Evolutionary conservation across 1,140 invertebrate genomes (phyloP).

Genomic region (Spodoptera litura): DNA sequence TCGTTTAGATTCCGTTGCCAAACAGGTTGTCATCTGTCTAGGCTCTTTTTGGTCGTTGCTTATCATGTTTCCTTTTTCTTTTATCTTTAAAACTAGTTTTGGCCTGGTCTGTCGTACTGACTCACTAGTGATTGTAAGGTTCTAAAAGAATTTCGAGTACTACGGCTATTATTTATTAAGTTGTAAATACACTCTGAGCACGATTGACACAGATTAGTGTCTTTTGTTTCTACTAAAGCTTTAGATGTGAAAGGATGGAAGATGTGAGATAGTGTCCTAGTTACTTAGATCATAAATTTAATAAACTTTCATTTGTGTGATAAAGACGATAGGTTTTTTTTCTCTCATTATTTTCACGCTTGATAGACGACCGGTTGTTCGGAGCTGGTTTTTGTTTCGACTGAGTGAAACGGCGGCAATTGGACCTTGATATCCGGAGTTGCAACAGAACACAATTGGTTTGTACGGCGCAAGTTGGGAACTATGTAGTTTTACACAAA

Average conservation of each 20-base stretch:
- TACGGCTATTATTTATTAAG: constrained; percentile 10
- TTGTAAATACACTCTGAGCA: neutral
- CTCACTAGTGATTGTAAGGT: constrained; percentile 4
- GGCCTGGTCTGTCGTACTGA: constrained; percentile 27
- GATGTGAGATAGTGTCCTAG: constrained; percentile 22
- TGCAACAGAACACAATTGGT: constrained; percentile 61
- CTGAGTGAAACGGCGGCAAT: constrained; percentile 77
- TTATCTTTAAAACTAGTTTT: constrained; percentile 50
- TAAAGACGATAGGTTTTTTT: constrained; percentile 43
- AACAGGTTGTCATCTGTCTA: constrained; percentile 46
- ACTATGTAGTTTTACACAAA: neutral
- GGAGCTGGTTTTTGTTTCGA: constrained; percentile 72
- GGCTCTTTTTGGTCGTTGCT: constrained; percentile 39
- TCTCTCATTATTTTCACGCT: constrained; percentile 68
- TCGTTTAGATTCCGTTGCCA: constrained; percentile 47
- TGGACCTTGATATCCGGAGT: constrained; percentile 82
- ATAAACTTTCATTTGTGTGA: constrained; percentile 46
- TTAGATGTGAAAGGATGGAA: constrained; percentile 39
- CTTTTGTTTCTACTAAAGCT: constrained; percentile 25
- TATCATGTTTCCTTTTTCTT: constrained; percentile 35
- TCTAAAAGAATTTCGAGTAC: neutral
- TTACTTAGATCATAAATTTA: constrained; percentile 35
- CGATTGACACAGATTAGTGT: constrained; percentile 14
- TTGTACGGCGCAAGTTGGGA: constrained; percentile 39
- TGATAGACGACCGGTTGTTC: constrained; percentile 56